These are phyloP conservation scores for Carassius gibelio DNA, from an alignment of 2,113 vertebrate genomes.

Conservation along the genomic window DNA sequence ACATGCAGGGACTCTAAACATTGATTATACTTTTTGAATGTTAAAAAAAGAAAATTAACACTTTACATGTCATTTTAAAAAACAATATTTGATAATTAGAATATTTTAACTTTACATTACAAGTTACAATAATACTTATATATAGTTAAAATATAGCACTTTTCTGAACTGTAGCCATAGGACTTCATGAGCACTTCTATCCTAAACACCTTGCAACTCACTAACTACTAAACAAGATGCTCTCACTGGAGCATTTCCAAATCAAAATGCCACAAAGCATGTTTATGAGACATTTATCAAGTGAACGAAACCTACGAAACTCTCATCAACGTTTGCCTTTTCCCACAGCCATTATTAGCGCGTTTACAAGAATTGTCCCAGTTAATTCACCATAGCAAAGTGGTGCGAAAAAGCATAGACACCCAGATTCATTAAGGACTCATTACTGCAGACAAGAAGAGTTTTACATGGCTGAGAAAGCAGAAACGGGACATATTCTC, in stretches of 20 bases:
- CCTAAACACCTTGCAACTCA: constrained; percentile 9
- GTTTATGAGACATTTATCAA: constrained; percentile 48
- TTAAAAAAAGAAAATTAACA: no score
- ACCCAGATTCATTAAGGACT: constrained; percentile 63
- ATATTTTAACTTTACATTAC: not conserved
- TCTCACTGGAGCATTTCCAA: constrained; percentile 24
- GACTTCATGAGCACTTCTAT: not conserved
- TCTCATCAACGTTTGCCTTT: constrained; percentile 27
- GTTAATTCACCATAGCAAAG: constrained; percentile 46
- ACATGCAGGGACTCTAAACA: not conserved
- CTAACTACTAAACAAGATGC: constrained; percentile 35
- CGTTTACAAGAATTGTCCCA: constrained; percentile 38
- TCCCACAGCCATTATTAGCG: constrained; percentile 38
- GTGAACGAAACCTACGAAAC: constrained; percentile 5
- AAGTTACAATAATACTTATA: not conserved
- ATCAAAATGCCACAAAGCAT: constrained; percentile 30
- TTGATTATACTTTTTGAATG: no score
- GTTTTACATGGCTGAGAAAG: constrained; percentile 21
- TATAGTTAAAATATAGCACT: not conserved
- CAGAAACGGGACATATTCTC: constrained; percentile 45
- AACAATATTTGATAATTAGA: not conserved
- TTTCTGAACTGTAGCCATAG: not conserved
- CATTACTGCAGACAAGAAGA: constrained; percentile 48
- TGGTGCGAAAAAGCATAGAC: constrained; percentile 35
- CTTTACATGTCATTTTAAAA: no score